A percentile compares a stretch with the other conserved stretches of the same genome.
phyloP scores from a whole-genome alignment of 2,888 invertebrate genomes.

The Peribatodes rhomboidaria region DNA sequence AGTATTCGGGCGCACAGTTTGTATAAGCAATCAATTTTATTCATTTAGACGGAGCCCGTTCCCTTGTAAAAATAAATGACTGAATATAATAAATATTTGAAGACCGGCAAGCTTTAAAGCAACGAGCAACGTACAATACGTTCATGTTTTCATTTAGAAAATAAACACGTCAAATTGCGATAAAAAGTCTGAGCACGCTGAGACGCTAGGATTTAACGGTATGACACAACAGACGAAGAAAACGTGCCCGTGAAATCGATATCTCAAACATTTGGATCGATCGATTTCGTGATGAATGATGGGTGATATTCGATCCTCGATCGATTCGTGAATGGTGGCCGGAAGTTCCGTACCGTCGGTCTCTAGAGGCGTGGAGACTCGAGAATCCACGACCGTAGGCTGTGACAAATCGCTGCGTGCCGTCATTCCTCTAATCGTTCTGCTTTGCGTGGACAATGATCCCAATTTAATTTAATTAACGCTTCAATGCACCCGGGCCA shows the following conservation, averaged over 20 bases:
- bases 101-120: conserved; percentile 16
- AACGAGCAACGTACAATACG: conserved; percentile 16
- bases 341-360: conserved; percentile 63
- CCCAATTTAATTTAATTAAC: conserved; percentile 81
- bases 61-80: conserved; percentile 81
- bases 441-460: conserved; percentile 71
- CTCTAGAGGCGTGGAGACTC: conserved; percentile 44
- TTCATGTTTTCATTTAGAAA: conserved; percentile 32
- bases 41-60: conserved; percentile 83
- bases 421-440: conserved; percentile 69
- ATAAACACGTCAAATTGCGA: conserved; percentile 39
- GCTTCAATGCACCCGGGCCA: conserved; percentile 67
- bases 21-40: conserved; percentile 87
- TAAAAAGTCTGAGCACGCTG: conserved; percentile 38
- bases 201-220: conserved; percentile 47
- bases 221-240: conserved; percentile 59
- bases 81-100: conserved; percentile 56
- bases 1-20: conserved; percentile 86
- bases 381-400: conserved; percentile 60
- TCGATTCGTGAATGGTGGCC: conserved; percentile 79
- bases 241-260: conserved; percentile 78
- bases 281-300: conserved; percentile 81
- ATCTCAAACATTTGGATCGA: conserved; percentile 75
- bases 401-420: conserved; percentile 82
- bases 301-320: conserved; percentile 73